Evolutionary conservation across 2,113 vertebrate genomes (phyloP), one percentile per base, ranked within the genome.

Genomic region (Eonycteris spelaea): DNA sequence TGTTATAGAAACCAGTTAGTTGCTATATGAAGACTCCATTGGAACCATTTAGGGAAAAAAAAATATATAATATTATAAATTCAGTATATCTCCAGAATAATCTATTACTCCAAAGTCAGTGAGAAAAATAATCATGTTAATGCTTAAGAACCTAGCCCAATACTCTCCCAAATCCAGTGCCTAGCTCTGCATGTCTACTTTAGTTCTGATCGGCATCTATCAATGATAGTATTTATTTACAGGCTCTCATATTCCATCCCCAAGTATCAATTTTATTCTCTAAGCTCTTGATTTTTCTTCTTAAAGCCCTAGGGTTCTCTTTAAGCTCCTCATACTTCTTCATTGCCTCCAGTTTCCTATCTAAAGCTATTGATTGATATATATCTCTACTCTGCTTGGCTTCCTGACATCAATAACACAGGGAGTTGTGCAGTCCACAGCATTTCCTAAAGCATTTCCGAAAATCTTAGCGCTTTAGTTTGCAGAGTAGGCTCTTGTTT

Each of bases 371-470:
- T 87, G 96, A 95, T 10, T 82, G 94, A 97, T 48, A 28, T 3
- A 3, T 96, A 92, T 97, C 90, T 97, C 40, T n/a, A 80, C 67
- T 97, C 83, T 86, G 82, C 92, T 90, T 97, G 91, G 91, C 79
- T 98, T 96, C 86, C 88, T 88, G 63, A 95, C 93, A 95, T 95
- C 90, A 95, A 94, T 96, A 97, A 96, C 79, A 94, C 48, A 86
- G 40, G 89, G 80, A 95, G 74, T 78, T 65, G 24, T 68, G 65
- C 21, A 78, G 84, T 96, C 70, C 55, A 95, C 86, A 95, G 95
- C 80, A 93, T 93, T 95, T 96, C 89, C 96, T 97, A 95, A 97
- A 96, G 95, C 86, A 68, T 97, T 96, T 97, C 78, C 89, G 86
- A 88, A 97, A 94, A 97, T 88, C 95, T 74, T 75, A 84, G 93